Conservation (phyloP, 2,888 invertebrate genomes). For the Harmothoe impar region DNA sequence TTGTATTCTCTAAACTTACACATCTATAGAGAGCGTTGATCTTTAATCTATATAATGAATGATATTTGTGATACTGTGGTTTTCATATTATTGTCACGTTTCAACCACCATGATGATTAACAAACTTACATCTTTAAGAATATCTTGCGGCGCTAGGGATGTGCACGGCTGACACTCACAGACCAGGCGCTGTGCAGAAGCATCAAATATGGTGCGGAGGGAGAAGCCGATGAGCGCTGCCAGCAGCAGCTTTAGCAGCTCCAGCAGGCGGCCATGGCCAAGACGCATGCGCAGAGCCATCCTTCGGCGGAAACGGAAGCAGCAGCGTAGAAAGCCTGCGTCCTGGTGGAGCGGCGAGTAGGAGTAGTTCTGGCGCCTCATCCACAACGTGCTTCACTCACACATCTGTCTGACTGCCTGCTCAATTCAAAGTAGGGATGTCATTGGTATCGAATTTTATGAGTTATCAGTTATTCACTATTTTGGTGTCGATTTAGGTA, state of each 20-base stretch:
- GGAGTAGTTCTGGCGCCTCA: conserved; percentile 24
- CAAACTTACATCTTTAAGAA: background rate
- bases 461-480: no score
- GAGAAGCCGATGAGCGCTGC: conserved; percentile 56
- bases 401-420: background rate
- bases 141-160: background rate
- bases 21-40: no score
- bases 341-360: background rate
- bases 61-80: no score
- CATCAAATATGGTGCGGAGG: conserved; percentile 56
- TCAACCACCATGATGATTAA: no score
- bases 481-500: no score
- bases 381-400: background rate
- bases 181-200: background rate
- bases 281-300: conserved; percentile 7
- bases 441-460: no score
- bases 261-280: conserved; percentile 42
- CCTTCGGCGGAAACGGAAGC: conserved; percentile 16
- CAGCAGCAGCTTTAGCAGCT: conserved; percentile 59
- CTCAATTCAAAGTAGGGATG: no score
- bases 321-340: conserved; percentile 2
- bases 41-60: no score
- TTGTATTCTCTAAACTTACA: no score
- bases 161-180: conserved; percentile 56
- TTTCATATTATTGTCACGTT: no score